Percentiles rank a stretch among this genome's conserved stretches.
Conservation (phyloP, 1,140 invertebrate species). For the Pararge aegeria region DNA sequence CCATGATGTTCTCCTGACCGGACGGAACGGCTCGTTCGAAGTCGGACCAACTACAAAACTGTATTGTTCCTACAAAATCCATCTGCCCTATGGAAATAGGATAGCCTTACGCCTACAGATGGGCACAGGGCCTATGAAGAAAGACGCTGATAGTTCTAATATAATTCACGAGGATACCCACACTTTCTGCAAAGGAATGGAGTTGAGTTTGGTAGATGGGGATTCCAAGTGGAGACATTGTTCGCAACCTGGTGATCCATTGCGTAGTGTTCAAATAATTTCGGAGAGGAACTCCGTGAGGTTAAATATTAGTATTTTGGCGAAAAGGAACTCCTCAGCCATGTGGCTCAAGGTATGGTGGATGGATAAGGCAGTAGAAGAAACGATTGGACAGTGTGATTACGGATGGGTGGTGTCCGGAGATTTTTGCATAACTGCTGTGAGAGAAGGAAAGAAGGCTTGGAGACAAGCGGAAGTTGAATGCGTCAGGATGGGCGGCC, state of each 20-base stretch:
- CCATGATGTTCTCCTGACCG: conserved; percentile 82
- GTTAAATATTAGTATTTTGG: conserved; percentile 66
- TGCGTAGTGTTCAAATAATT: conserved; percentile 80
- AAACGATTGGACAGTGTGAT: conserved; percentile 81
- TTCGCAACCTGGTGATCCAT: conserved; percentile 77
- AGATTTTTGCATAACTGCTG: conserved; percentile 82
- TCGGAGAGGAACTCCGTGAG: conserved; percentile 79
- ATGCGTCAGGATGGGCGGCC: conserved; percentile 82
- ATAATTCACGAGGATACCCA: conserved; percentile 57
- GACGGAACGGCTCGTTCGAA: conserved; percentile 82
- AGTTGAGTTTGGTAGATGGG: conserved; percentile 79
- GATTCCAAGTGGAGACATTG: conserved; percentile 80
- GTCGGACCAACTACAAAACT: conserved; percentile 78
- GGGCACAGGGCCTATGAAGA: conserved; percentile 61
- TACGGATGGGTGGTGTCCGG: conserved; percentile 82
- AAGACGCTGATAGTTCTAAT: conserved; percentile 49
- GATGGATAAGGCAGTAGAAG: conserved; percentile 78
- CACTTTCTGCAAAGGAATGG: conserved; percentile 76
- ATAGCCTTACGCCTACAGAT: conserved; percentile 80
- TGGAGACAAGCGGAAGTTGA: conserved; percentile 85
- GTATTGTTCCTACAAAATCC: conserved; percentile 82
- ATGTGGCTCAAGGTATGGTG: conserved; percentile 77
- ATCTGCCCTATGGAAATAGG: conserved; percentile 83
- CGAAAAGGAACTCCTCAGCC: conserved; percentile 55
- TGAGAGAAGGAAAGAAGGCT: conserved; percentile 77